Base-by-base conservation (phyloP, 2,888 invertebrate genomes). In the Andrena bucephala region DNA sequence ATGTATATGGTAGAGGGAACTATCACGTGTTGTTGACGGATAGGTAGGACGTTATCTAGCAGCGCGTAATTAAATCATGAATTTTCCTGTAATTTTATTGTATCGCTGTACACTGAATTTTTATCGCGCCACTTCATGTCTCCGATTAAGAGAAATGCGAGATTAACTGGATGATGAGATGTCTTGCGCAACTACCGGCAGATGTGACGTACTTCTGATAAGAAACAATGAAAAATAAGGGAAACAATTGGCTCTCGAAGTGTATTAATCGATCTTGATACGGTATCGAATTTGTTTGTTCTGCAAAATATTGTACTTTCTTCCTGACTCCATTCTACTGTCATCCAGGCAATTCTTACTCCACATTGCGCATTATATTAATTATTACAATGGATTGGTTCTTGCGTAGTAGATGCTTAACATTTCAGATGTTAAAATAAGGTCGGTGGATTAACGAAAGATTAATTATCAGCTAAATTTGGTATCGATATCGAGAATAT, bases 121-220 rank as follows among this genome's bases (percentile, higher is more conserved):
- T 16, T 42, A 42, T 42, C 42, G 13, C 5, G 42, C 42, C 42
- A 42, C 42, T 42, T 42, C 42, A 42, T 42, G 16, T 24, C 16
- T 66, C 24, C 24, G 2, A 24, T 68, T 24, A 24, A 67, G 20
- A 16, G 16, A 54, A 6, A 33, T 57, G 2, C 7, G 10, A 27
- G 20, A 68, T 57, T 7, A 24, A 24, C 31, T 8, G 24, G 20
- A 0, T n/a, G 2, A 24, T 7, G 6, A 79, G 57, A 3, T 57
- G 10, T 24, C 33, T 63, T 31, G 24, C 42, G 42, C 8, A 69
- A 68, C 8, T 20, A 4, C 57, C 48, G 10, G 5, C 13, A 50
- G 27, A 79, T 42, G 27, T 8, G 27, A 29, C 52, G 27, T 7
- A 16, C 42, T 1, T 10, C 0, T 16, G 77, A 77, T 77, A 74